Conservation (phyloP, 1,140 invertebrate species). For the Eupeodes corollae region DNA sequence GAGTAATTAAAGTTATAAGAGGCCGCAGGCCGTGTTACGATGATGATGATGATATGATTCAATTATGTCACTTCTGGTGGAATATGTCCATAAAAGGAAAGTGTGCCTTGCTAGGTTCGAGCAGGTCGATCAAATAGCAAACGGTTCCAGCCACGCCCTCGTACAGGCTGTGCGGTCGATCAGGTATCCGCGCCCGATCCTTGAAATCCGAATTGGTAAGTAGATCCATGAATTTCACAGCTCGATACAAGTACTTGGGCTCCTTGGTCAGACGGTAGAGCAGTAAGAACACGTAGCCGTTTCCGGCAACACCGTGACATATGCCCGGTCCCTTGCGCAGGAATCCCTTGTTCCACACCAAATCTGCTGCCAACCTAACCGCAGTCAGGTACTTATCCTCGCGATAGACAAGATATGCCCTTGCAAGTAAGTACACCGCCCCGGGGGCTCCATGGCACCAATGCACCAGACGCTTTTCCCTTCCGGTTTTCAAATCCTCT, state of each 20-base stretch:
- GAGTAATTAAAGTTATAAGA: too few species aligned
- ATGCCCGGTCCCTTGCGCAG: slow-evolving; percentile 72
- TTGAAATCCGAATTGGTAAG: slow-evolving; percentile 56
- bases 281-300: slow-evolving; percentile 72
- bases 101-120: slow-evolving; percentile 57
- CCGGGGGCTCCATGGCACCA: slow-evolving; percentile 85
- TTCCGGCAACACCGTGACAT: slow-evolving; percentile 78
- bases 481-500: slow-evolving; percentile 49
- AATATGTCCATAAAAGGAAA: slow-evolving; percentile 83
- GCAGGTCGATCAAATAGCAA: slow-evolving; percentile 68
- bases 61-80: slow-evolving; percentile 14
- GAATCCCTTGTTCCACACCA: slow-evolving; percentile 70
- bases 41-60: too few species aligned
- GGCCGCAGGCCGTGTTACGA: too few species aligned
- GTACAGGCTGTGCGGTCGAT: slow-evolving; percentile 70
- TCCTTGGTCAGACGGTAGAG: slow-evolving; percentile 65
- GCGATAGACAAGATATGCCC: slow-evolving; percentile 62
- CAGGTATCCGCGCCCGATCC: slow-evolving; percentile 58
- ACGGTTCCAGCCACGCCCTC: slow-evolving; percentile 78
- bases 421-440: slow-evolving; percentile 67
- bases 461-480: slow-evolving; percentile 57
- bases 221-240: slow-evolving; percentile 66
- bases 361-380: slow-evolving; percentile 55
- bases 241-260: slow-evolving; percentile 58
- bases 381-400: slow-evolving; percentile 62